Percentiles rank a stretch among this genome's conserved stretches.
Evolutionary conservation across 2,113 vertebrate species (phyloP).

Genomic region (Bubo blakistoni): DNA sequence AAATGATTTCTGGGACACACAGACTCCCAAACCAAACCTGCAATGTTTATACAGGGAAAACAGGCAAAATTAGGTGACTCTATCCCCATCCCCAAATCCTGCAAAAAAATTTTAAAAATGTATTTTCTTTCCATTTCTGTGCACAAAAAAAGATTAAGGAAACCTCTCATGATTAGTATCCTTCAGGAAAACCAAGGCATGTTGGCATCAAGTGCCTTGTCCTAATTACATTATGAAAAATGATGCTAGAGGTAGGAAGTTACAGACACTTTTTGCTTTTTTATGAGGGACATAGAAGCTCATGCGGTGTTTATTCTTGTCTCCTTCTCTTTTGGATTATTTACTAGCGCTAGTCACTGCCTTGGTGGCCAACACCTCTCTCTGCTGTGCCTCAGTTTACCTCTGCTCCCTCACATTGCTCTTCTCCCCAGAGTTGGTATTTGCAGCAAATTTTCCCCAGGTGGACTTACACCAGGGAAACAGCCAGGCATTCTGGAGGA

Average conservation of each 20-base stretch:
- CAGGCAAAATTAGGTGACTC: not conserved
- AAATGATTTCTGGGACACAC: not conserved
- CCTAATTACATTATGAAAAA: not conserved
- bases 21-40: not conserved
- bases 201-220: not conserved
- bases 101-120: not conserved
- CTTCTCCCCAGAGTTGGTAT: not conserved
- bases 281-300: not conserved
- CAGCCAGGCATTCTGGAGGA: not conserved
- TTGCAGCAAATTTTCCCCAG: not conserved
- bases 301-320: not conserved
- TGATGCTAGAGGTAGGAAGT: not conserved
- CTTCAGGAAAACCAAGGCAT: not conserved
- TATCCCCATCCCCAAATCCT: not conserved
- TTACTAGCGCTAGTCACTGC: not conserved
- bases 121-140: not conserved
- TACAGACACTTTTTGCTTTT: not conserved
- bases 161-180: not conserved
- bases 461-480: not conserved
- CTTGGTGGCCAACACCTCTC: not conserved
- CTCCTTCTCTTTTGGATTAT: not conserved
- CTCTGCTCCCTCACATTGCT: not conserved
- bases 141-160: not conserved
- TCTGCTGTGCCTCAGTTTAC: not conserved
- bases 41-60: not conserved